Evolutionary conservation across 2,113 vertebrate genomes (phyloP).

Genomic region (Accipiter cooperii): DNA sequence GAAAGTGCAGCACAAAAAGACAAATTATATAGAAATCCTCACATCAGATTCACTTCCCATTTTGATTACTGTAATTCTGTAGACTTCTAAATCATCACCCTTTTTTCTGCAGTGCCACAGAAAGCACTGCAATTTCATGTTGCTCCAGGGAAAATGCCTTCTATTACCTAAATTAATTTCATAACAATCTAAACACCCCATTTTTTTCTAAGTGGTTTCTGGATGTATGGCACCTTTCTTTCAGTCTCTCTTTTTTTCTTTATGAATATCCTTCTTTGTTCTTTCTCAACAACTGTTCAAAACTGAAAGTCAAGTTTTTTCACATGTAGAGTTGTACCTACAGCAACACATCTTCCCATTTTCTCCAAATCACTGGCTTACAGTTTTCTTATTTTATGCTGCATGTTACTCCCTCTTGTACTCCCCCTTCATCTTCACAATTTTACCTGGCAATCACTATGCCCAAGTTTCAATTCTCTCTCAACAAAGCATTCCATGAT

Average conservation of each 20-base stretch:
- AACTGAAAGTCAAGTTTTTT: background rate
- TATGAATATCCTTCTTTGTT: background rate
- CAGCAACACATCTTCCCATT: background rate
- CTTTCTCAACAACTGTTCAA: background rate
- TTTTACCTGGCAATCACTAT: background rate
- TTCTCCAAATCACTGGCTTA: background rate
- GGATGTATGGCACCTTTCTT: background rate
- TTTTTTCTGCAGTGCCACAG: background rate
- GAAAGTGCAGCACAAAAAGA: background rate
- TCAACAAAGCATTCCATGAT: background rate
- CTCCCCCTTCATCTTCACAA: background rate
- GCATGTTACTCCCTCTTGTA: background rate
- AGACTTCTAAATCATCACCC: background rate
- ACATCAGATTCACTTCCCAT: background rate
- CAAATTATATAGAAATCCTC: background rate
- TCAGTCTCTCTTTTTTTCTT: background rate
- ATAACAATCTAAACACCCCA: rapidly evolving
- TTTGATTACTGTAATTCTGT: background rate
- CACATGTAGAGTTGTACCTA: background rate
- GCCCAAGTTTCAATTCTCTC: background rate
- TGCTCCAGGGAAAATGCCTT: background rate
- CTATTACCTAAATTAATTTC: background rate
- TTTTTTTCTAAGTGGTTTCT: background rate
- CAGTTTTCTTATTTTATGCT: background rate
- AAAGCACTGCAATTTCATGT: background rate